Evolutionary conservation across 2,888 invertebrate species (phyloP).

Genomic region (Argyresthia albistria): DNA sequence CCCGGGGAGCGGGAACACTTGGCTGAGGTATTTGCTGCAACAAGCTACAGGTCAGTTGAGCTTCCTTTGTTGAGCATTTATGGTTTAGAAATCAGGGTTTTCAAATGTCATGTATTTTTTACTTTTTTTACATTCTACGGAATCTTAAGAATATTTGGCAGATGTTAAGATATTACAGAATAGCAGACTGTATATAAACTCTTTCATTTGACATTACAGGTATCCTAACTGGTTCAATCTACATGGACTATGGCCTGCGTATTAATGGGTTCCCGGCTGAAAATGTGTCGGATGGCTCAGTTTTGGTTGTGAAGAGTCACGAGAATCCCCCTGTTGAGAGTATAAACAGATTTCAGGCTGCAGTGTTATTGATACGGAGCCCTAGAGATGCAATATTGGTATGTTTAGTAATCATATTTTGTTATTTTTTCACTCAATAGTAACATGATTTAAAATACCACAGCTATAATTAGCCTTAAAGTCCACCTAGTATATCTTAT

Average conservation of each 20-base stretch:
- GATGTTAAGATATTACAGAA: no score
- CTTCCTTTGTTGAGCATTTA: not conserved
- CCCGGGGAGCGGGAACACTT: slow-evolving; percentile 81
- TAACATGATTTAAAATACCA: no score
- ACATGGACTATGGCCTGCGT: slow-evolving; percentile 84
- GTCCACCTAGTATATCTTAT: no score
- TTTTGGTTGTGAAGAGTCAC: slow-evolving; percentile 85
- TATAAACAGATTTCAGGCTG: slow-evolving; percentile 73
- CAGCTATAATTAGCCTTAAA: no score
- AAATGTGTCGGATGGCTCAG: slow-evolving; percentile 81
- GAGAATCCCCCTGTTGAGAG: slow-evolving; percentile 76
- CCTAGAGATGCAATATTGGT: slow-evolving; percentile 80
- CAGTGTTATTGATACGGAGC: slow-evolving; percentile 79
- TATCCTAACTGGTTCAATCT: slow-evolving; percentile 83
- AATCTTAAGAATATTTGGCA: no score
- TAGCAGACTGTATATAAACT: no score
- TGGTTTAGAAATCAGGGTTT: no score
- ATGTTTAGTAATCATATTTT: slow-evolving; percentile 15
- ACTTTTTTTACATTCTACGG: no score
- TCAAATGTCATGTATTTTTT: no score
- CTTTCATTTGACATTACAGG: slow-evolving; percentile 49
- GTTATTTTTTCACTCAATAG: not conserved
- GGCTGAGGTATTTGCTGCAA: slow-evolving; percentile 84
- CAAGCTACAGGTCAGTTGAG: slow-evolving; percentile 79
- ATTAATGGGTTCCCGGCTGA: slow-evolving; percentile 87